phyloP scores from a whole-genome alignment of 2,113 vertebrate genomes.

The Opisthocomus hoazin region DNA sequence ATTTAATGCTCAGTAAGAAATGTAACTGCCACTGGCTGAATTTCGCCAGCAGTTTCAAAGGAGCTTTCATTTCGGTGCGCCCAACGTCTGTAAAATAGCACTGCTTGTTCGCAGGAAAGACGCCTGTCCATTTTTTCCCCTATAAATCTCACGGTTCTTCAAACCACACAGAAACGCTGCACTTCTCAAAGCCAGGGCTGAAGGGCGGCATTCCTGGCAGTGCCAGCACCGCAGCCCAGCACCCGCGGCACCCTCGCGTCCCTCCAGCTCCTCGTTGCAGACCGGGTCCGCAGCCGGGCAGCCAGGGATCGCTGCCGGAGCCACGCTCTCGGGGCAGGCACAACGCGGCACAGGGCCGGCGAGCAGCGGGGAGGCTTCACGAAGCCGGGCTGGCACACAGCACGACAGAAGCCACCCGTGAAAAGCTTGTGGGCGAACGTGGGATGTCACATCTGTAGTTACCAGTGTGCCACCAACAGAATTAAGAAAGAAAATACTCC shows the following conservation, averaged over 20 bases:
- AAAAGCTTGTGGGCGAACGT: background rate
- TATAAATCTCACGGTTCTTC: background rate
- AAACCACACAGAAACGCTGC: background rate
- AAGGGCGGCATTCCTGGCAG: background rate
- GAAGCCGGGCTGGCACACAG: background rate
- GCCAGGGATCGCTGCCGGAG: background rate
- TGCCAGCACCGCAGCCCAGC: accelerated
- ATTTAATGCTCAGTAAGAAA: background rate
- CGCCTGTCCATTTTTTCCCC: background rate
- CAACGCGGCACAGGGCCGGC: background rate
- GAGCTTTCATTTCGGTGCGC: background rate
- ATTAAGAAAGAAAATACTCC: background rate
- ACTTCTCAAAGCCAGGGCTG: no score
- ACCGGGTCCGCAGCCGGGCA: background rate
- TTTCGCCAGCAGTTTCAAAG: background rate
- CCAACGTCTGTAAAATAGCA: background rate
- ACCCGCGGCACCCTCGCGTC: accelerated
- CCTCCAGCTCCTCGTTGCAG: background rate
- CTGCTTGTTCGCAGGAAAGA: background rate
- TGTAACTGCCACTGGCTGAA: background rate
- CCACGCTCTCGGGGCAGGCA: accelerated
- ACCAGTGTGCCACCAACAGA: background rate
- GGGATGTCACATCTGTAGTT: background rate
- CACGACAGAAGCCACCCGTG: background rate
- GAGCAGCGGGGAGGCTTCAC: accelerated